Percentiles rank a stretch among this genome's conserved stretches.
Evolutionary conservation across 2,888 invertebrate genomes (phyloP).

Genomic region (Leptogaster cylindrica): DNA sequence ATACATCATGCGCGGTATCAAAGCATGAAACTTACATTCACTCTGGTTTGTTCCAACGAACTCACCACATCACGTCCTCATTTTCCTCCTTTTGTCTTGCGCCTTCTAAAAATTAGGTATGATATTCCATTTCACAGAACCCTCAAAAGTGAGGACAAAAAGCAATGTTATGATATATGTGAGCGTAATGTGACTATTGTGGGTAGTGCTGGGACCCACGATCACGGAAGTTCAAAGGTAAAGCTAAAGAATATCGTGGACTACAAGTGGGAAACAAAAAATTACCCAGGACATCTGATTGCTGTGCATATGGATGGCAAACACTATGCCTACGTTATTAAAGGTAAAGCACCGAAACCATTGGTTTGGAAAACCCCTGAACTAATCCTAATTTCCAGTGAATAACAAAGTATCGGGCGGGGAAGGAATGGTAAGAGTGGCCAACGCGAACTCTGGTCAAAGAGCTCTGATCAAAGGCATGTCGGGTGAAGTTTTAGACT

Average conservation of each 20-base stretch:
- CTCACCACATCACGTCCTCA: no score
- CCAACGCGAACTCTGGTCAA: slow-evolving; percentile 70
- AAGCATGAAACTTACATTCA: no score
- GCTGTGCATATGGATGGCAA: slow-evolving; percentile 86
- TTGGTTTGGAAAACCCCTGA: slow-evolving; percentile 53
- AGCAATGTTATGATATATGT: slow-evolving; percentile 56
- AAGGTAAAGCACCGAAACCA: slow-evolving; percentile 68
- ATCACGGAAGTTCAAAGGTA: slow-evolving; percentile 86
- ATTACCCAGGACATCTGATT: slow-evolving; percentile 85
- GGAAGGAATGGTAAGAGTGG: slow-evolving; percentile 82
- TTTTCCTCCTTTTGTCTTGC: no score
- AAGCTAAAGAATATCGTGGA: slow-evolving; percentile 89
- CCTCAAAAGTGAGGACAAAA: slow-evolving; percentile 56
- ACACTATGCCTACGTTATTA: slow-evolving; percentile 89
- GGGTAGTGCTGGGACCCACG: slow-evolving; percentile 74
- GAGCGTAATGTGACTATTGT: slow-evolving; percentile 71
- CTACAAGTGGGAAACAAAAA: slow-evolving; percentile 90
- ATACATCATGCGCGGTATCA: no score
- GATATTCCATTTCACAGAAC: slow-evolving; percentile 49
- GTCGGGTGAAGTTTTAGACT: slow-evolving; percentile 86
- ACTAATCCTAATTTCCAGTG: slow-evolving; percentile 56
- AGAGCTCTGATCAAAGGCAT: slow-evolving; percentile 86
- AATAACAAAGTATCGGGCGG: slow-evolving; percentile 59
- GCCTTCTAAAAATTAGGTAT: no score
- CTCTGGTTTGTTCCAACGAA: no score